Evolutionary conservation across 92 coral and sea anemone species (phyloP).

Genomic region (Phenganax marumi): DNA sequence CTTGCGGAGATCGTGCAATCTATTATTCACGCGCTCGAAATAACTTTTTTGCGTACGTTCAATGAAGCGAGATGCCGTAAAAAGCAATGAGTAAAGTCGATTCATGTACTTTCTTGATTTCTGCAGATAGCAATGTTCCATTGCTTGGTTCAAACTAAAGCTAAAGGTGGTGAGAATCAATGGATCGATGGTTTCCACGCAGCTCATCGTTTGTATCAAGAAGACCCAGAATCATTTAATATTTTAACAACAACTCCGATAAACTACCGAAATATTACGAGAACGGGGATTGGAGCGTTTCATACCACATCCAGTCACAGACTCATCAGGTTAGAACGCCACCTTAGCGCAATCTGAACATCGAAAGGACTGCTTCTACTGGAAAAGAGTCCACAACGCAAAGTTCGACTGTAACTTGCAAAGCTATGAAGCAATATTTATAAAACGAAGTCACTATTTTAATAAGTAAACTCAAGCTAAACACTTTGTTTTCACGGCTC

Average conservation of each 20-base stretch:
- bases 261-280: background rate
- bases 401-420: background rate
- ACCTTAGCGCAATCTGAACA: background rate
- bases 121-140: slow-evolving; percentile 75
- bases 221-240: slow-evolving; percentile 40
- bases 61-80: background rate
- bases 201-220: slow-evolving; percentile 44
- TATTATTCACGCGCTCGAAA: too few species aligned
- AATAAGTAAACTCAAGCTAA: too few species aligned
- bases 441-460: too few species aligned
- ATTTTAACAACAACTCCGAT: slow-evolving; percentile 12
- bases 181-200: slow-evolving; percentile 84
- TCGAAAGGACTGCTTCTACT: background rate
- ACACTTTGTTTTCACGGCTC: too few species aligned
- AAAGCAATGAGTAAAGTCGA: background rate
- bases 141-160: slow-evolving; percentile 71
- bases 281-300: slow-evolving; percentile 8
- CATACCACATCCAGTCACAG: slow-evolving; percentile 7
- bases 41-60: background rate
- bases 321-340: slow-evolving; percentile 1
- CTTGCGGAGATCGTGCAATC: too few species aligned
- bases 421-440: too few species aligned
- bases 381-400: background rate
- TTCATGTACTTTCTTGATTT: background rate
- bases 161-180: slow-evolving; percentile 72